A percentile compares a stretch with the other conserved stretches of the same genome.
Conservation (phyloP, 2,113 vertebrate species). For the Pitta sordida region DNA sequence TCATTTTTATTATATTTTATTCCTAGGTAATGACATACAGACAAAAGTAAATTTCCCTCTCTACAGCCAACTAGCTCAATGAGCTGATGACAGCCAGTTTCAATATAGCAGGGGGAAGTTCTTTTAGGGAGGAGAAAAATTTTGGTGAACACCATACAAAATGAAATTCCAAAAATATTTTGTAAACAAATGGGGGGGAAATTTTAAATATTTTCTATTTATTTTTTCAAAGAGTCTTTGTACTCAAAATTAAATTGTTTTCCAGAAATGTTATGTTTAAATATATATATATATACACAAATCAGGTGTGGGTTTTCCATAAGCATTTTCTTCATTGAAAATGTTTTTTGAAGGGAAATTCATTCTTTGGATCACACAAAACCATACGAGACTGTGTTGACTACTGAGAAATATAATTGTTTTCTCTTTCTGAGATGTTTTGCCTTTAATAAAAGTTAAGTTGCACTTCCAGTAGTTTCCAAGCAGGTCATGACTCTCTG, state of each 20-base stretch:
- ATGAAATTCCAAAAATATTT: background rate
- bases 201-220: background rate
- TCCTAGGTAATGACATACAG: background rate
- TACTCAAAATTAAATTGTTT: background rate
- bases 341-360: background rate
- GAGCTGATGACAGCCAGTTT: background rate
- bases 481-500: background rate
- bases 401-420: background rate
- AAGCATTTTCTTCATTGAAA: background rate
- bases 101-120: accelerated
- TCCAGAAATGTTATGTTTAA: background rate
- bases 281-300: background rate
- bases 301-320: background rate
- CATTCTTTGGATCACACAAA: background rate
- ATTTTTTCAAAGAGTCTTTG: background rate
- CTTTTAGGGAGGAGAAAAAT: background rate
- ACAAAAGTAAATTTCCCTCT: background rate
- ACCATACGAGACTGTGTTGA: background rate
- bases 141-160: background rate
- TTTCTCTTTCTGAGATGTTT: background rate
- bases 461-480: background rate
- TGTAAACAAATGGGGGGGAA: no score
- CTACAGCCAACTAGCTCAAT: background rate
- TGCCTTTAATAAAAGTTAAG: background rate
- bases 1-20: background rate